A percentile compares a stretch with the other conserved stretches of the same genome.
Conservation (phyloP, 2,797 vertebrate genomes). For the Pelobates cultripes region DNA sequence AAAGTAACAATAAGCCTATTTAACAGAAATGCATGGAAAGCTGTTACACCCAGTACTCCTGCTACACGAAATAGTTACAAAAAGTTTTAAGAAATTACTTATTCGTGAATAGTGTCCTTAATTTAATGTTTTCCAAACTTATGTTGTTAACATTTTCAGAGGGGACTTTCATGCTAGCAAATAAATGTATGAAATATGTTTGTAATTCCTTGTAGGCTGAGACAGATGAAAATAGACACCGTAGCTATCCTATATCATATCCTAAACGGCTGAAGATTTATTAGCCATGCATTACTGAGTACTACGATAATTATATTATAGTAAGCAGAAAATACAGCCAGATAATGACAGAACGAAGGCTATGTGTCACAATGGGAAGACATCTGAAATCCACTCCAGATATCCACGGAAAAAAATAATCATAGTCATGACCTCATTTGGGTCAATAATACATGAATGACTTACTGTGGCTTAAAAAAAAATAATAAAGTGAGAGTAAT, state of each 20-base stretch:
- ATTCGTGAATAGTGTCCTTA: no score
- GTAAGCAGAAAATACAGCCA: conserved; percentile 19
- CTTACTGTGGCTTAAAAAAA: conserved; percentile 1
- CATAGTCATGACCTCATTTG: conserved; percentile 39
- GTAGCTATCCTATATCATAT: conserved; percentile 1
- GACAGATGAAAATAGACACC: neutral
- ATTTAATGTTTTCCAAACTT: no score
- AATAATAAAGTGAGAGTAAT: no score
- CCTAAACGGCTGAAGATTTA: conserved; percentile 28
- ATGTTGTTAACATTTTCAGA: no score
- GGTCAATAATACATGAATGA: conserved; percentile 18
- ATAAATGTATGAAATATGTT: no score
- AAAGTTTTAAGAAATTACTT: no score
- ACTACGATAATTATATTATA: conserved; percentile 19
- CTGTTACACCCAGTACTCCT: no score
- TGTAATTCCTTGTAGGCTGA: no score
- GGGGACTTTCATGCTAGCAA: no score
- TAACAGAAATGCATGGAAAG: no score
- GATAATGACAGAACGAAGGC: conserved; percentile 27
- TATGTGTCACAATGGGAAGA: neutral
- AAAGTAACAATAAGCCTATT: no score
- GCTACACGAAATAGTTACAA: no score
- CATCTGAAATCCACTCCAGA: conserved; percentile 15
- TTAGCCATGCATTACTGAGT: conserved; percentile 35
- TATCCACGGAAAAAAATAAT: conserved; percentile 30